Percentiles rank a stretch among this genome's conserved stretches.
Conservation (phyloP, 92 coral and sea anemone species). For the Palythoa heliodiscus region DNA sequence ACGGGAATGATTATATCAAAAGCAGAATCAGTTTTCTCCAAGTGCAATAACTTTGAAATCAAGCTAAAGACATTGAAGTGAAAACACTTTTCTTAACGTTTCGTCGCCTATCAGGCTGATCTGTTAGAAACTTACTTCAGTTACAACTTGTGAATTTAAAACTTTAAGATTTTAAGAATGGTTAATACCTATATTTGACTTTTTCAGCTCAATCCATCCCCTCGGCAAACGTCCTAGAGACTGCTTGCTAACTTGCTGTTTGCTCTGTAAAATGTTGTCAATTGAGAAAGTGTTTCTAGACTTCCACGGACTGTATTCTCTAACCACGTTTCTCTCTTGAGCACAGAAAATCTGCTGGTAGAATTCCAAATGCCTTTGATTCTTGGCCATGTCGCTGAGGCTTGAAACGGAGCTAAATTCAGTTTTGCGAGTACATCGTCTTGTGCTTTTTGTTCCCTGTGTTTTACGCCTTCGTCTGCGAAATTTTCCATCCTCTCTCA, state of each 20-base stretch:
- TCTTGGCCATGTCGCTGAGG: neutral
- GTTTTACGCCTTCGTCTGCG: conserved; percentile 31
- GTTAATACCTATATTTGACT: conserved; percentile 8
- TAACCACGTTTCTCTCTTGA: conserved; percentile 12
- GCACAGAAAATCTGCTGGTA: neutral
- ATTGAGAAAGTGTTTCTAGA: conserved; percentile 19
- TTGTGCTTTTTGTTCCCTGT: neutral
- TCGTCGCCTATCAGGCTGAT: no score
- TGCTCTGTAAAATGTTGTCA: conserved; percentile 13
- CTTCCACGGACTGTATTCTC: neutral
- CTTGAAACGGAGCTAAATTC: neutral
- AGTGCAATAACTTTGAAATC: no score
- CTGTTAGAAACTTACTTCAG: neutral
- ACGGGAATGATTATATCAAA: neutral
- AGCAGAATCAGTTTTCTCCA: neutral
- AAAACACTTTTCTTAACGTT: neutral
- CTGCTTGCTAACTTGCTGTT: neutral
- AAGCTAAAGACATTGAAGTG: no score
- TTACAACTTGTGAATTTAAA: no score
- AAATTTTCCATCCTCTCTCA: conserved; percentile 53
- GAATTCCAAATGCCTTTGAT: neutral
- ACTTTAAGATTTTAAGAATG: neutral
- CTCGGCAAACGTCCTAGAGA: neutral
- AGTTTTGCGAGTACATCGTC: neutral
- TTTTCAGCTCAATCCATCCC: conserved; percentile 32